Conservation (phyloP, 2,113 vertebrate genomes). For the Chamaea fasciata region DNA sequence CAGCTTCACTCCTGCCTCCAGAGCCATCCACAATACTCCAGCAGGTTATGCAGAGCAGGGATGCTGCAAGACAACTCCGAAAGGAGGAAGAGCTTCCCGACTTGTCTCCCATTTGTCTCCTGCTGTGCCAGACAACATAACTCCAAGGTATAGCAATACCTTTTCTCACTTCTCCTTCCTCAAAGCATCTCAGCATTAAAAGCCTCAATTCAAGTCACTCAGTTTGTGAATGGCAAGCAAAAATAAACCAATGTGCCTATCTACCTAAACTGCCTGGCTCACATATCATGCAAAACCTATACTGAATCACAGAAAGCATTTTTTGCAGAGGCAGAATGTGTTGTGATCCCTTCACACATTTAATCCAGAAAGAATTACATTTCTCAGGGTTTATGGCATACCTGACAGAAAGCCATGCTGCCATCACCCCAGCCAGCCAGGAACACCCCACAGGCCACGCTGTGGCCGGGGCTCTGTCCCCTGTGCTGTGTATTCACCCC, state of each 20-base stretch:
- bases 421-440: neutral
- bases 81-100: neutral
- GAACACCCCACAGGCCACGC: rapidly evolving
- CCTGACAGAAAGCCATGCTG: neutral
- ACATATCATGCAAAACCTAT: neutral
- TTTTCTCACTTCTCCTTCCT: neutral
- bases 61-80: neutral
- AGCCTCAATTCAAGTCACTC: neutral
- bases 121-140: neutral
- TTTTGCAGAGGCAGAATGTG: neutral
- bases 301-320: neutral
- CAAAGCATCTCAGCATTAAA: neutral
- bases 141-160: neutral
- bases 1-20: neutral
- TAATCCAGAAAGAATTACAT: neutral
- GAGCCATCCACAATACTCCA: neutral
- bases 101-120: rapidly evolving
- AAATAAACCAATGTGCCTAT: neutral
- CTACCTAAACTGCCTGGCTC: neutral
- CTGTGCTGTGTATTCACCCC: rapidly evolving
- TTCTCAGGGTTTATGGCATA: neutral
- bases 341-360: neutral
- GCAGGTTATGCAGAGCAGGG: neutral
- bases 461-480: rapidly evolving
- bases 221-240: neutral